Evolutionary conservation across 2,888 invertebrate species (phyloP).

Genomic region (Hirtodrosophila alboralis): DNA sequence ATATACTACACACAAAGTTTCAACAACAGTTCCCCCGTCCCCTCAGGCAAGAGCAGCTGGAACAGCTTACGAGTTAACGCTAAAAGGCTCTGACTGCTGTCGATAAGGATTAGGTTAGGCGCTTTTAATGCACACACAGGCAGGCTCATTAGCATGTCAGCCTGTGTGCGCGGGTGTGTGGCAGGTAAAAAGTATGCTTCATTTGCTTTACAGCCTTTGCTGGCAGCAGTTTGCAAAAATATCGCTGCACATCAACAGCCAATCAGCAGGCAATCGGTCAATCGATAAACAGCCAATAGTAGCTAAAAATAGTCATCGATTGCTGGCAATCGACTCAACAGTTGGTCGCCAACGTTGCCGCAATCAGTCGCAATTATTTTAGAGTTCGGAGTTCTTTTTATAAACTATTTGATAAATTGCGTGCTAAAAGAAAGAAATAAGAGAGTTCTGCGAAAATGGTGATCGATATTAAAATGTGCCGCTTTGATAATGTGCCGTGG

Average conservation of each 20-base stretch:
- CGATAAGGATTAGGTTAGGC: conserved; percentile 50
- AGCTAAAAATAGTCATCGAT: conserved; percentile 32
- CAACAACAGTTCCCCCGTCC: conserved; percentile 25
- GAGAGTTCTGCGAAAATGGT: conserved; percentile 85
- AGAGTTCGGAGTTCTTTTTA: conserved; percentile 1
- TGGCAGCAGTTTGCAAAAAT: conserved; percentile 29
- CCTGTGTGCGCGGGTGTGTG: conserved; percentile 16
- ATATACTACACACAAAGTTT: conserved; percentile 8
- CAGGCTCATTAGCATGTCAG: conserved; percentile 63
- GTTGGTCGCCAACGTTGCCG: conserved; percentile 65
- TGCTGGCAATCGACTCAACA: conserved; percentile 53
- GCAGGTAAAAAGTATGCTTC: conserved; percentile 72
- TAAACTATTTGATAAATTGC: no score
- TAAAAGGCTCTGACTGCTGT: conserved; percentile 70
- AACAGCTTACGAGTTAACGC: conserved; percentile 24
- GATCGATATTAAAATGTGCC: conserved; percentile 87
- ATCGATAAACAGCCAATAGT: conserved; percentile 38
- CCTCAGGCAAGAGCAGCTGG: no score
- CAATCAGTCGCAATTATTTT: conserved; percentile 35
- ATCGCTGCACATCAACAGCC: no score
- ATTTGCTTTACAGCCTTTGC: conserved; percentile 35
- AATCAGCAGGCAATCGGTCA: conserved; percentile 16
- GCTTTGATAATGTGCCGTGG: conserved; percentile 88
- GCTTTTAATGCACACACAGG: conserved; percentile 8
- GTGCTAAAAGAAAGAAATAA: background rate